Percentiles rank a stretch among this genome's conserved stretches.
phyloP scores from a whole-genome alignment of 2,113 vertebrate species.

The Anarhynchus alexandrinus region DNA sequence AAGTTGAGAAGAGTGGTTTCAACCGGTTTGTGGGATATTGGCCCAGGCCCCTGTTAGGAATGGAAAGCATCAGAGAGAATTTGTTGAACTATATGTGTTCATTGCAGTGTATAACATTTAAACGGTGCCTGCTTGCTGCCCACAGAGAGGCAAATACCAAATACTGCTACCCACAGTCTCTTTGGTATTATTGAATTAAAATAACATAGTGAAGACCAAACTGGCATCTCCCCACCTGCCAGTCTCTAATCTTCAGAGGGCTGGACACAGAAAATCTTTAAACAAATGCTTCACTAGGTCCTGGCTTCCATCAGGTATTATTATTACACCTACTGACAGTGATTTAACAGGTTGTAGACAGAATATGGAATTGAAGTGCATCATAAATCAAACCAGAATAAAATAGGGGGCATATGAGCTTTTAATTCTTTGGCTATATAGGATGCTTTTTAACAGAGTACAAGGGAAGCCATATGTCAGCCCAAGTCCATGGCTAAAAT shows the following conservation, averaged over 20 bases:
- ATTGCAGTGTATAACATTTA: not conserved
- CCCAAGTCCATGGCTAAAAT: not conserved
- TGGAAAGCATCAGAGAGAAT: not conserved
- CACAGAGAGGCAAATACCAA: too few species aligned
- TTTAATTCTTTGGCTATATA: not conserved
- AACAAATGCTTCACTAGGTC: not conserved
- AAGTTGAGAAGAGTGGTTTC: not conserved
- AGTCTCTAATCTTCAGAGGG: not conserved
- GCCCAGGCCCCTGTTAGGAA: not conserved
- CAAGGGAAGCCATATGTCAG: not conserved
- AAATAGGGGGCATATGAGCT: not conserved
- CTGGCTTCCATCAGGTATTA: not conserved
- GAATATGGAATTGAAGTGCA: not conserved
- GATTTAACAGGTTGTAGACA: not conserved
- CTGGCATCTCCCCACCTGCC: not conserved
- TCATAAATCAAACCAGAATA: conserved; percentile 26
- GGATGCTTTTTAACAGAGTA: not conserved
- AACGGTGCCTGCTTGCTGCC: not conserved
- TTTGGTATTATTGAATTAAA: conserved; percentile 1
- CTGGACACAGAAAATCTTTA: not conserved
- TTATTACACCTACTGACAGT: not conserved
- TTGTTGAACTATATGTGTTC: not conserved
- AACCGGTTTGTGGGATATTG: not conserved
- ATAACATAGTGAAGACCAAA: conserved; percentile 2
- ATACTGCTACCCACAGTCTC: not conserved